Conservation (phyloP, 2,113 vertebrate species). For the Ailurus styani region DNA sequence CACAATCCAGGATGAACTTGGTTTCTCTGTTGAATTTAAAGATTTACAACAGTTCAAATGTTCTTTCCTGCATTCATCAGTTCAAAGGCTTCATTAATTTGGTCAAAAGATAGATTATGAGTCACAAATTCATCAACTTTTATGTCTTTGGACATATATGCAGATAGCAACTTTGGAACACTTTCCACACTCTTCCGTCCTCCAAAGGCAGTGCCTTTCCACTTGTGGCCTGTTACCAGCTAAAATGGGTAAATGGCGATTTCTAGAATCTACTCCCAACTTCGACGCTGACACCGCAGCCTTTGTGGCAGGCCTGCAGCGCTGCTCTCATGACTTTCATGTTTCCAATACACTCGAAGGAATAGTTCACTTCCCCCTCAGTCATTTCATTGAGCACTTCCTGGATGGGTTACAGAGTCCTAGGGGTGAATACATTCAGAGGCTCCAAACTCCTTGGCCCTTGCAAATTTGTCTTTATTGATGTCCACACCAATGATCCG, state of each 20-base stretch:
- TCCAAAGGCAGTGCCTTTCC: conserved; percentile 88
- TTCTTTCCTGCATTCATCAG: conserved; percentile 84
- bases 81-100: conserved; percentile 86
- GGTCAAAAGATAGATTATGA: conserved; percentile 80
- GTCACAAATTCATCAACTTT: conserved; percentile 88
- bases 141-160: conserved; percentile 84
- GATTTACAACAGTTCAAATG: conserved; percentile 87
- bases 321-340: conserved; percentile 85
- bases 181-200: conserved; percentile 86
- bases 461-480: conserved; percentile 85
- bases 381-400: conserved; percentile 84
- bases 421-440: conserved; percentile 84
- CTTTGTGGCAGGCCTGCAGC: conserved; percentile 87
- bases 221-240: conserved; percentile 84
- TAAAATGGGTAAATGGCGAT: conserved; percentile 87
- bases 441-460: conserved; percentile 84
- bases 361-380: conserved; percentile 84
- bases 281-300: conserved; percentile 86
- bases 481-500: conserved; percentile 84
- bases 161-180: conserved; percentile 84
- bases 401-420: conserved; percentile 82
- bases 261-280: conserved; percentile 85
- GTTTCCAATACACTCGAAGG: conserved; percentile 87
- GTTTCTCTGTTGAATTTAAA: conserved; percentile 71
- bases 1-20: neutral